Percentiles rank a stretch among this genome's conserved stretches.
These are phyloP conservation scores for Heteronetta atricapilla DNA, from an alignment of 2,113 vertebrate species.

Conservation along the genomic window DNA sequence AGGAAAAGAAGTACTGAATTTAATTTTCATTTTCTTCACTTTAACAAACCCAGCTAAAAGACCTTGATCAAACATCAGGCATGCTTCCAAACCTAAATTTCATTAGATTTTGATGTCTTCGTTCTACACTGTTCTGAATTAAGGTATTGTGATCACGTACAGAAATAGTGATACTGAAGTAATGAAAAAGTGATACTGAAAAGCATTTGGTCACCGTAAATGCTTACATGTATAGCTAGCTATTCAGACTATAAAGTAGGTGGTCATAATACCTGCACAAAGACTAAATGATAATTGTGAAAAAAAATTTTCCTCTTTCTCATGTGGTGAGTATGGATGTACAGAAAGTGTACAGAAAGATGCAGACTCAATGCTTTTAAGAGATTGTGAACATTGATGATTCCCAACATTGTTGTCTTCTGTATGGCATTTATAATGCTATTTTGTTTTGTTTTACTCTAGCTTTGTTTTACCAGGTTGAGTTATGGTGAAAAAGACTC, in stretches of 20 bases:
- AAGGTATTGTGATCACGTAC: neutral
- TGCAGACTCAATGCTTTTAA: neutral
- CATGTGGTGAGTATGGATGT: neutral
- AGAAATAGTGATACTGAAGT: neutral
- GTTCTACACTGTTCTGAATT: neutral
- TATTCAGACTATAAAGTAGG: neutral
- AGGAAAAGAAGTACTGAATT: neutral
- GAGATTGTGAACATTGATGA: fast-evolving
- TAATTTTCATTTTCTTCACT: neutral
- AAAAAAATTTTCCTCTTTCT: neutral
- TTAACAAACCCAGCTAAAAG: neutral
- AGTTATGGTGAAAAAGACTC: neutral
- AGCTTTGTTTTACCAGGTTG: neutral
- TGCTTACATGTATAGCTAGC: neutral
- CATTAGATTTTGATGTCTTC: neutral
- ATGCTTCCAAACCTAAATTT: neutral
- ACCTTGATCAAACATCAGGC: neutral
- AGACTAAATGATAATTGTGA: neutral
- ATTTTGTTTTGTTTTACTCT: neutral
- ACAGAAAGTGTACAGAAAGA: neutral
- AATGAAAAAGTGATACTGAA: neutral
- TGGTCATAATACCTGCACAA: neutral
- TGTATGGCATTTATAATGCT: neutral
- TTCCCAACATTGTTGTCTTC: neutral
- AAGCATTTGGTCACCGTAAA: neutral